These are phyloP conservation scores for Pelusios castaneus DNA, from an alignment of 2,113 vertebrate genomes.

Conservation along the genomic window DNA sequence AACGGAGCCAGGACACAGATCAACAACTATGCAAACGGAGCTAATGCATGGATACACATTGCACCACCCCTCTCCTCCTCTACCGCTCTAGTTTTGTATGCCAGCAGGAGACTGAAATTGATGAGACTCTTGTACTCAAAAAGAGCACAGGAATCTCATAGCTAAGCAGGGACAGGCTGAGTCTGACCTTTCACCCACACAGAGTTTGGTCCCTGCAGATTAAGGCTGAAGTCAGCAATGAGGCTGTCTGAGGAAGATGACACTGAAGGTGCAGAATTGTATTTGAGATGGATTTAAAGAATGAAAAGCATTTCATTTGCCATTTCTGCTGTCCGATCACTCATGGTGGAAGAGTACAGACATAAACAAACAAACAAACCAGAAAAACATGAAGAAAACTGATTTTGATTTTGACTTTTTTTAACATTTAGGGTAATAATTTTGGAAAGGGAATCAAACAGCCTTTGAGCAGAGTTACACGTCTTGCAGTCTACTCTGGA, in stretches of 20 bases:
- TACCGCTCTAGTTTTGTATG: background rate
- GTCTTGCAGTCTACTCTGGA: background rate
- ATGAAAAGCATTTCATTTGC: background rate
- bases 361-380: background rate
- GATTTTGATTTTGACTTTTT: background rate
- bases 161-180: constrained; percentile 21
- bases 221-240: constrained; percentile 17
- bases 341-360: background rate
- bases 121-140: constrained; percentile 40
- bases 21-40: background rate
- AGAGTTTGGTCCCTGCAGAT: constrained; percentile 29
- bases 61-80: background rate
- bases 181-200: constrained; percentile 38
- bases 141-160: constrained; percentile 1
- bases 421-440: background rate
- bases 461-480: background rate
- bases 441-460: background rate
- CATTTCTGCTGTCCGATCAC: background rate
- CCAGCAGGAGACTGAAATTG: background rate
- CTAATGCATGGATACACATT: background rate
- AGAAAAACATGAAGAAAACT: background rate
- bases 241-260: constrained; percentile 4
- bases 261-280: background rate
- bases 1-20: background rate
- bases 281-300: background rate